Evolutionary conservation across 1,140 invertebrate genomes (phyloP).

Genomic region (Solen grandis): DNA sequence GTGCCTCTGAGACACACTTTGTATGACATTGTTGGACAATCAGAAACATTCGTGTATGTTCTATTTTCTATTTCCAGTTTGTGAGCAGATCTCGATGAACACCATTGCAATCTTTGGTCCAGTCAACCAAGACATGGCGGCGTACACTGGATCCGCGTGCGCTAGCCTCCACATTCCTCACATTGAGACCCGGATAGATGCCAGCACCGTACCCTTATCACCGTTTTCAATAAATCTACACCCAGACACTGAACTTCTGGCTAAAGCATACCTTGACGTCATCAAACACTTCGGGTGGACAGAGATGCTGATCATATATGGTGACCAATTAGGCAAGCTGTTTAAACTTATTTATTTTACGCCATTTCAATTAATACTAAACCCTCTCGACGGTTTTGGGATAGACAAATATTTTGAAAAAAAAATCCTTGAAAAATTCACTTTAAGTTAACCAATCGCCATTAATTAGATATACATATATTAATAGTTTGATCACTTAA

Average conservation of each 20-base stretch:
- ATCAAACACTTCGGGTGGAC: conserved; percentile 44
- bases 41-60: no score
- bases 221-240: conserved; percentile 45
- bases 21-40: no score
- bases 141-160: conserved; percentile 38
- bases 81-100: conserved; percentile 34
- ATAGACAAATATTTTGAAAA: not conserved
- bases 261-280: conserved; percentile 30
- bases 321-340: conserved; percentile 43
- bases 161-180: conserved; percentile 44
- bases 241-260: conserved; percentile 41
- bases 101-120: conserved; percentile 41
- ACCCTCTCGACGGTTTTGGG: no score
- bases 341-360: no score
- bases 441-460: not conserved
- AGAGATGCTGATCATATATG: conserved; percentile 54
- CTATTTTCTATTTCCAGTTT: conserved; percentile 50
- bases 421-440: not conserved
- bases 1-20: no score
- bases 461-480: no score
- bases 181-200: conserved; percentile 46
- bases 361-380: no score
- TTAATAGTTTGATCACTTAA: no score
- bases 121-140: conserved; percentile 27
- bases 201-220: conserved; percentile 9